These are phyloP conservation scores for Plectropomus leopardus DNA, from an alignment of 2,113 vertebrate species.

Conservation along the genomic window DNA sequence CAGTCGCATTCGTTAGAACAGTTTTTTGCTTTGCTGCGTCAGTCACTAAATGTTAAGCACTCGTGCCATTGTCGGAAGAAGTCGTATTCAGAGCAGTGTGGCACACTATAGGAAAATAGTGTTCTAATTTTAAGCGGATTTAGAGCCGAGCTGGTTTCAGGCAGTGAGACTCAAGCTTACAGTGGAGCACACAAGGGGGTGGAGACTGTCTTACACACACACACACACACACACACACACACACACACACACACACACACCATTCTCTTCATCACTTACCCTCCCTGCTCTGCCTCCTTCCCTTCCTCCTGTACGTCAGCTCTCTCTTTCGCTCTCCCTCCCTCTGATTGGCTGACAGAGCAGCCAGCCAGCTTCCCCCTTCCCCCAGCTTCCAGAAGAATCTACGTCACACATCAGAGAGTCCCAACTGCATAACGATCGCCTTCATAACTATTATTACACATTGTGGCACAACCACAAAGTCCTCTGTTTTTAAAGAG, in stretches of 20 bases:
- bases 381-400: slow-evolving; percentile 78
- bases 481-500: slow-evolving; percentile 43
- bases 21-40: not conserved
- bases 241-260: slow-evolving; percentile 40
- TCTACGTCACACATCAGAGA: slow-evolving; percentile 71
- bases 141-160: slow-evolving; percentile 68
- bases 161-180: slow-evolving; percentile 63
- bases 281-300: slow-evolving; percentile 64
- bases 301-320: slow-evolving; percentile 47
- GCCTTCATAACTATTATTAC: slow-evolving; percentile 53
- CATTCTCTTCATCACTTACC: slow-evolving; percentile 70
- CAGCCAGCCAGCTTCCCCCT: slow-evolving; percentile 53
- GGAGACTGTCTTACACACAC: slow-evolving; percentile 46
- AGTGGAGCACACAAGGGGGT: slow-evolving; percentile 53
- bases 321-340: slow-evolving; percentile 37
- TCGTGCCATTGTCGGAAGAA: not conserved
- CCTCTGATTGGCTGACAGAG: slow-evolving; percentile 73
- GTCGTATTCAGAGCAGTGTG: not conserved
- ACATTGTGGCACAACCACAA: slow-evolving; percentile 25
- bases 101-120: slow-evolving; percentile 32
- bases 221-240: not conserved
- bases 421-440: slow-evolving; percentile 59
- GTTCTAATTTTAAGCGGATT: slow-evolving; percentile 78
- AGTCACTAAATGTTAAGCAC: slow-evolving; percentile 3
- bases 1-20: not conserved